Base-by-base conservation (phyloP, 2,888 invertebrate genomes). In the Branchipolynoe longqiensis region DNA sequence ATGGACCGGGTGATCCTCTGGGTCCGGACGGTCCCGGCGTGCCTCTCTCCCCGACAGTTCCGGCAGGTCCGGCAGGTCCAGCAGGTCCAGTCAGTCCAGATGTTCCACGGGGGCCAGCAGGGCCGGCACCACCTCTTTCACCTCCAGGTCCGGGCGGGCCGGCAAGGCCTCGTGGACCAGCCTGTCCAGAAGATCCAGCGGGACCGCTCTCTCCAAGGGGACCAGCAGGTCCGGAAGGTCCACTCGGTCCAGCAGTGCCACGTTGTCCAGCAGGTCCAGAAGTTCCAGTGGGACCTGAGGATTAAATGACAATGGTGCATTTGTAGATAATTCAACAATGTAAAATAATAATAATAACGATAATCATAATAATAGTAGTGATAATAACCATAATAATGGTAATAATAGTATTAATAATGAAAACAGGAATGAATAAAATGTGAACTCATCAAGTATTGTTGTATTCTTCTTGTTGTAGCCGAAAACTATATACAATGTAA, bases 141-240 rank as follows among this genome's bases (percentile, higher is more conserved):
- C 85, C 85, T 8, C 33, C 33, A 56, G 74, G 85, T 40, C 91
- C 91, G 18, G 89, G 85, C 14, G 74, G 74, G 18, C 93, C 93
- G 88, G 92, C 94, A 54, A 94, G 93, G 54, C 96, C 96, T 28
- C 93, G 90, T 0, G 94, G 93, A 93, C 93, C 93, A 84, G 91
- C 90, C 18, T 90, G 88, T 86, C 93, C 92, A 90, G 84, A 84
- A 87, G 38, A 40, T 62, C 85, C 85, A 81, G 74, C 64, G n/a
- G 59, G 85, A 25, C 85, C 85, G 33, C 73, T 8, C 8, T 36
- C 28, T 36, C 84, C 64, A 73, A 86, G 14, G 25, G 62, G 74
- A 12, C 73, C 85, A 14, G 28, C n/a, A 28, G 81, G 73, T 64
- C 85, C 82, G 56, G 69, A 36, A 33, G 62, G 82, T 4, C 81